Evolutionary conservation across 35 echinoderm and acorn worm species (phyloP).

Genomic region (Anneissia japonica): DNA sequence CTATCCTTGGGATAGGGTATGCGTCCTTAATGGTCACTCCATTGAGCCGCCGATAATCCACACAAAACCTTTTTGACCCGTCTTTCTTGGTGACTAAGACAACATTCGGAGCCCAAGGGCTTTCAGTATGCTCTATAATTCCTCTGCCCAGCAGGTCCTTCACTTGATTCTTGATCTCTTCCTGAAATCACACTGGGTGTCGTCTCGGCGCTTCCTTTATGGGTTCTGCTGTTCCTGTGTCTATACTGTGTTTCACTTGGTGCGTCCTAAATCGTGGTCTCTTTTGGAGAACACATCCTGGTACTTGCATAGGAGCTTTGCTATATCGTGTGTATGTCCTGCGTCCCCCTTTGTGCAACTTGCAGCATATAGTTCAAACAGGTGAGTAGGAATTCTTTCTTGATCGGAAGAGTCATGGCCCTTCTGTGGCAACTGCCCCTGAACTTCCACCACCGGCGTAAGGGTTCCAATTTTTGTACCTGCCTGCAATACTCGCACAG

Average conservation of each 20-base stretch:
- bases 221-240: constrained; percentile 5
- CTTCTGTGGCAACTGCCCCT: neutral
- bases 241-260: constrained; percentile 40
- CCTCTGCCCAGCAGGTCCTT: neutral
- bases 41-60: constrained; percentile 42
- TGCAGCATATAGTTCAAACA: neutral
- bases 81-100: constrained; percentile 58
- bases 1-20: constrained; percentile 36
- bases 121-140: constrained; percentile 29
- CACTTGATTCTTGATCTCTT: constrained; percentile 26
- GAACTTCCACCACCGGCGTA: neutral
- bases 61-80: constrained; percentile 36
- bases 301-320: constrained; percentile 1
- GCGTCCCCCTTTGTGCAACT: neutral
- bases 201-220: constrained; percentile 18
- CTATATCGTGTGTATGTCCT: neutral
- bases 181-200: constrained; percentile 4
- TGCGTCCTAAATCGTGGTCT: constrained; percentile 24
- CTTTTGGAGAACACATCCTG: constrained; percentile 28
- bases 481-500: neutral
- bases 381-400: neutral
- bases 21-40: constrained; percentile 35
- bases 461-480: neutral
- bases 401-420: neutral
- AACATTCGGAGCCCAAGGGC: constrained; percentile 32